These are phyloP conservation scores for Drosophila rellima DNA, from an alignment of 2,888 invertebrate species.

Conservation along the genomic window DNA sequence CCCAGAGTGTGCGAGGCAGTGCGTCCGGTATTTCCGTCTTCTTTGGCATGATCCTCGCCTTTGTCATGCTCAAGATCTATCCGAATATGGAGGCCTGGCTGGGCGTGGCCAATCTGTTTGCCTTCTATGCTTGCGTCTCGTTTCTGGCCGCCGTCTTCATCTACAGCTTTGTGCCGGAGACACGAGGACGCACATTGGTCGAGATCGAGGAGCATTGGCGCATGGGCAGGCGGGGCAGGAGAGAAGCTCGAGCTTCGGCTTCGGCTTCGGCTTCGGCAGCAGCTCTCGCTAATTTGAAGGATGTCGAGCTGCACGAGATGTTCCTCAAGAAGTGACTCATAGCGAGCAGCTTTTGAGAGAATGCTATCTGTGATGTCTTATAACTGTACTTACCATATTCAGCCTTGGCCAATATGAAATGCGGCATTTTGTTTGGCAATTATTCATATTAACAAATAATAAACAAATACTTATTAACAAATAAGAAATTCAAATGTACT, in stretches of 20 bases:
- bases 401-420: slow-evolving; percentile 55
- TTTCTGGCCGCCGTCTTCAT: slow-evolving; percentile 88
- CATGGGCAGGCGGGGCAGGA: slow-evolving; percentile 58
- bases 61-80: slow-evolving; percentile 89
- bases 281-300: slow-evolving; percentile 45
- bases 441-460: slow-evolving; percentile 39
- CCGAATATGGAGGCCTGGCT: slow-evolving; percentile 88
- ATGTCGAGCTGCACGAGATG: slow-evolving; percentile 74
- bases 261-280: slow-evolving; percentile 25
- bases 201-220: slow-evolving; percentile 88
- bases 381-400: slow-evolving; percentile 64
- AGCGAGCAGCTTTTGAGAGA: slow-evolving; percentile 7
- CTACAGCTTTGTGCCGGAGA: slow-evolving; percentile 89
- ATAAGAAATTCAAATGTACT: neutral
- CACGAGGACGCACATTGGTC: slow-evolving; percentile 89
- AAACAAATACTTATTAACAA: neutral
- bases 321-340: slow-evolving; percentile 72
- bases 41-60: slow-evolving; percentile 88
- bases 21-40: slow-evolving; percentile 90
- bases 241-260: slow-evolving; percentile 32
- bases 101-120: slow-evolving; percentile 88
- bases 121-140: slow-evolving; percentile 88
- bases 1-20: slow-evolving; percentile 88
- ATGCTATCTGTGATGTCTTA: slow-evolving; percentile 75
- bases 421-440: slow-evolving; percentile 52